Evolutionary conservation across 2,797 vertebrate species (phyloP).

Genomic region (Potorous gilbertii): DNA sequence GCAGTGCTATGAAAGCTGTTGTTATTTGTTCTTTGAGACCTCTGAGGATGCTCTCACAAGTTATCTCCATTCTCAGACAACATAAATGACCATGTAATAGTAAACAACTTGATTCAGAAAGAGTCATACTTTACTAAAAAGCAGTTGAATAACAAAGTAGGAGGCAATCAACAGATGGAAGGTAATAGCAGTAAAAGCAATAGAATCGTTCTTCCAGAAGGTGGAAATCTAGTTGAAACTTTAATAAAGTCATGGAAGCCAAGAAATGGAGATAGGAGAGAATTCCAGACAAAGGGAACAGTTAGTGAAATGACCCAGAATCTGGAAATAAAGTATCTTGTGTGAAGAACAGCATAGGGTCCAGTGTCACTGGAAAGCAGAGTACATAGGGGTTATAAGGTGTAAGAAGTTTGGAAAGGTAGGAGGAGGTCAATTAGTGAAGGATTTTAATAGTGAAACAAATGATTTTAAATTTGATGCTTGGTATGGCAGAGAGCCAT

Average conservation of each 20-base stretch:
- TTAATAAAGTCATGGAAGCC: neutral
- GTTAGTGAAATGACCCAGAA: neutral
- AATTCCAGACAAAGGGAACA: neutral
- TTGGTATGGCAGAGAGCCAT: no score
- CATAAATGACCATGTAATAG: constrained; percentile 33
- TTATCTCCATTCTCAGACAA: constrained; percentile 8
- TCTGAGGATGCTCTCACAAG: constrained; percentile 40
- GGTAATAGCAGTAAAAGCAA: neutral
- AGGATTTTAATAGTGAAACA: no score
- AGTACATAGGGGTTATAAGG: neutral
- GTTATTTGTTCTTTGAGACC: constrained; percentile 66
- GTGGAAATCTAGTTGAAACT: neutral
- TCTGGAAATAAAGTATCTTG: neutral
- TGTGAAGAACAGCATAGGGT: neutral
- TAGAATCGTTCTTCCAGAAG: neutral
- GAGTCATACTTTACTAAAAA: neutral
- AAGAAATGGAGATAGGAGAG: neutral
- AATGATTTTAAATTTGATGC: no score
- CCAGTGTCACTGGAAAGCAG: neutral
- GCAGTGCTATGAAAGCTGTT: constrained; percentile 64
- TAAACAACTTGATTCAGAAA: neutral
- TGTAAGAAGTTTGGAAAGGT: neutral
- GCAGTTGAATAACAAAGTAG: neutral
- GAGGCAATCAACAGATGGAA: neutral
- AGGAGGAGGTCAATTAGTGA: no score